Evolutionary conservation across 2,797 vertebrate genomes (phyloP).

Genomic region (Pelobates cultripes): DNA sequence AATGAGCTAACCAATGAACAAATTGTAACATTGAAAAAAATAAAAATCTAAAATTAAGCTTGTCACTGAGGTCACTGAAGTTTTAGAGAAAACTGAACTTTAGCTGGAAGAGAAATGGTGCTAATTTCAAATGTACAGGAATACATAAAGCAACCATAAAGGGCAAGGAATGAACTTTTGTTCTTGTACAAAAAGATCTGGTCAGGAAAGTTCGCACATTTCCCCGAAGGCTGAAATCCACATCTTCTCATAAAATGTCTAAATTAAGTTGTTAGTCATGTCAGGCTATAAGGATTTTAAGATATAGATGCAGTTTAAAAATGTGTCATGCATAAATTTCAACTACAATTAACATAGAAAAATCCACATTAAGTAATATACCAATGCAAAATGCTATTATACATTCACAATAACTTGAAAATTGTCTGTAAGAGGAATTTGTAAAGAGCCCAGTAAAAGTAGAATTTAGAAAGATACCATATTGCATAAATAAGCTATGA

Average conservation of each 20-base stretch:
- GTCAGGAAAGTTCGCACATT: conserved; percentile 33
- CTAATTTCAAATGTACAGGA: conserved; percentile 35
- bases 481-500: no score
- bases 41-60: background rate
- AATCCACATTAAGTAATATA: no score
- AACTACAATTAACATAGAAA: no score
- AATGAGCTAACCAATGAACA: background rate
- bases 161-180: conserved; percentile 50
- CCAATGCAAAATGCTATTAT: no score
- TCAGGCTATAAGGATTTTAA: background rate
- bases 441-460: no score
- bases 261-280: conserved; percentile 18
- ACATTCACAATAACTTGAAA: no score
- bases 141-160: conserved; percentile 43
- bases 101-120: background rate
- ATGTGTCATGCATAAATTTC: no score
- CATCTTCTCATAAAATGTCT: conserved; percentile 22
- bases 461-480: no score
- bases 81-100: background rate
- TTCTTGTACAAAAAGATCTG: conserved; percentile 32
- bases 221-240: conserved; percentile 15
- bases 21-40: conserved; percentile 8
- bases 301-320: background rate
- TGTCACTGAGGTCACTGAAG: background rate
- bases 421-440: no score